A percentile compares a stretch with the other conserved stretches of the same genome.
phyloP scores from a whole-genome alignment of 2,797 vertebrate genomes.

The Pipistrellus kuhlii region DNA sequence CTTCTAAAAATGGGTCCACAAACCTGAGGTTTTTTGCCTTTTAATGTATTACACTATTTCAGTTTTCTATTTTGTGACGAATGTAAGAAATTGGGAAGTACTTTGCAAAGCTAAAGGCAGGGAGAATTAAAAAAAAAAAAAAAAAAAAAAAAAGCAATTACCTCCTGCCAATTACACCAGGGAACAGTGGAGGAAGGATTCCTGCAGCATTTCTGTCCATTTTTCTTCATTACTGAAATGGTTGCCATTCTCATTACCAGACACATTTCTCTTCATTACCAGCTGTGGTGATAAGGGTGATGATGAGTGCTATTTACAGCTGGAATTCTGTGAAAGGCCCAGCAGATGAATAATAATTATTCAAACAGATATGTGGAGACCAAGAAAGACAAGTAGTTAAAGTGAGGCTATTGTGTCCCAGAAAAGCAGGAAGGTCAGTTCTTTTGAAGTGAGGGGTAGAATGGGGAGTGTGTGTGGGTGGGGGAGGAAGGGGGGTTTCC shows the following conservation, averaged over 20 bases:
- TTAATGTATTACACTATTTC: slow-evolving; percentile 72
- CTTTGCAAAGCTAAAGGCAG: slow-evolving; percentile 50
- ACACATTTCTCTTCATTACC: slow-evolving; percentile 69
- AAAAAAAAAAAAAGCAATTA: slow-evolving; percentile 55
- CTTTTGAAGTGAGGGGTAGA: not conserved
- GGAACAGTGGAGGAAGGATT: slow-evolving; percentile 44
- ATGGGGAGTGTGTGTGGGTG: too few species aligned
- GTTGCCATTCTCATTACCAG: slow-evolving; percentile 22
- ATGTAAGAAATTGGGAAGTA: slow-evolving; percentile 62
- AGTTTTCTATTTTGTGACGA: slow-evolving; percentile 73
- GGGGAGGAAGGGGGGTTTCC: too few species aligned
- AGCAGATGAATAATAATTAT: slow-evolving; percentile 58
- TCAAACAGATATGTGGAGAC: not conserved
- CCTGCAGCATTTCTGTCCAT: slow-evolving; percentile 35
- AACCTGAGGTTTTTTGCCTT: slow-evolving; percentile 57
- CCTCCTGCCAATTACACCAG: slow-evolving; percentile 28
- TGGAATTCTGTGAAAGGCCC: slow-evolving; percentile 38
- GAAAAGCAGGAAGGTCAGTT: not conserved
- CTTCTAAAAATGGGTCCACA: slow-evolving; percentile 65
- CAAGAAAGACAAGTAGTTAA: slow-evolving; percentile 10
- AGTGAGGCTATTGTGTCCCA: not conserved
- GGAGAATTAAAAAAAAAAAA: not conserved
- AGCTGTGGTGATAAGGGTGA: slow-evolving; percentile 8
- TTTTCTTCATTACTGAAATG: slow-evolving; percentile 75
- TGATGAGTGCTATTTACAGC: slow-evolving; percentile 57